Evolutionary conservation across 2,797 vertebrate genomes (phyloP), one percentile per base, ranked within the genome.

Genomic region (Aulostomus chinensis): DNA sequence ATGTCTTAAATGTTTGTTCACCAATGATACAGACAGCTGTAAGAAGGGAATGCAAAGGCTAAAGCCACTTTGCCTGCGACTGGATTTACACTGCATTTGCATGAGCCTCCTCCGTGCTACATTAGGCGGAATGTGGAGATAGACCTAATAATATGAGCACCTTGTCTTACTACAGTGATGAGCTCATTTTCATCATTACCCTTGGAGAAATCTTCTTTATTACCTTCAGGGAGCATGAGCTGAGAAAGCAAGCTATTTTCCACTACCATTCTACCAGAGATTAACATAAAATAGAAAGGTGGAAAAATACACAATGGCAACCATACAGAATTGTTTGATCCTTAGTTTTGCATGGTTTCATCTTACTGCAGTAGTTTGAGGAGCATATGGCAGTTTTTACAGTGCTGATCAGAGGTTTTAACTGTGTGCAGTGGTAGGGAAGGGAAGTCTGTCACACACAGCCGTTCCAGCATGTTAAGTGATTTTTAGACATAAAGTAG

Each of bases 101-200:
- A 60, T 63, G 67, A 71, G 59, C 41, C 31, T 67, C 48, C 68
- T 83, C 66, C 59, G 68, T 64, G 77, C 64, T 76, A 58, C 73
- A 76, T 84, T 76, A 83, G 48, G 65, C 71, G 66, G 63, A 75
- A 54, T 65, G 54, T 58, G 48, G 24, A 75, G 55, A 65, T 62
- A 55, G 36, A 56, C 33, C 53, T 63, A 61, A 76, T 69, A 73
- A 68, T 24, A 49, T 36, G 50, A 70, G 63, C 33, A 24, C 25
- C 33, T 38, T 56, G 34, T 69, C 70, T 76, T 51, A 37, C 35
- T 30, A 53, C 54, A 26, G 22, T 42, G 67, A 72, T 63, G 60
- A 81, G 72, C 63, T 85, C 33, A 82, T 81, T 77, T 78, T 52
- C 65, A 36, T 39, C 61, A 65, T 74, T 76, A 58, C 75, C 70